Conservation (phyloP, 2,797 vertebrate species). For the Lutjanus argentimaculatus region DNA sequence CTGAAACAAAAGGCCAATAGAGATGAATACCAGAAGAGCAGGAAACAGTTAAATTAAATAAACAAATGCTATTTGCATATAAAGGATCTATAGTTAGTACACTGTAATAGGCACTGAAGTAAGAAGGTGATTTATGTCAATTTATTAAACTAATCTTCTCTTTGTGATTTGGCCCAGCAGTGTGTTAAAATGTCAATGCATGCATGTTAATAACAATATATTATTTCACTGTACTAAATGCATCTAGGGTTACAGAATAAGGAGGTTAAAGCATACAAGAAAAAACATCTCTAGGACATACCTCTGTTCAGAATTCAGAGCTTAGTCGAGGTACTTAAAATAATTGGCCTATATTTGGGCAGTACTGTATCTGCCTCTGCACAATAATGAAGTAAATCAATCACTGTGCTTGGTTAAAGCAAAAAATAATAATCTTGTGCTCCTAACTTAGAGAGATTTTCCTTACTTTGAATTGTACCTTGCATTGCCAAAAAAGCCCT, state of each 20-base stretch:
- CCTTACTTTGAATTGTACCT: slow-evolving; percentile 57
- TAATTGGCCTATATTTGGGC: slow-evolving; percentile 83
- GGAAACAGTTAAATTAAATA: slow-evolving; percentile 45
- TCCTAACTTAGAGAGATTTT: slow-evolving; percentile 53
- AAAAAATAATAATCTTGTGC: slow-evolving; percentile 33
- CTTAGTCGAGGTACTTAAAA: slow-evolving; percentile 78
- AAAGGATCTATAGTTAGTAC: slow-evolving; percentile 14
- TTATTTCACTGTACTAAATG: slow-evolving; percentile 26
- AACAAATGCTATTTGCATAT: slow-evolving; percentile 44
- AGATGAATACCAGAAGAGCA: slow-evolving; percentile 24
- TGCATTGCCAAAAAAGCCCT: slow-evolving; percentile 53
- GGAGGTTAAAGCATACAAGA: slow-evolving; percentile 59
- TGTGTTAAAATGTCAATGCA: slow-evolving; percentile 52
- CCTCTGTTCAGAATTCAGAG: slow-evolving; percentile 68
- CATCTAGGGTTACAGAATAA: slow-evolving; percentile 48
- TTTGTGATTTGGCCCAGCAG: slow-evolving; percentile 41
- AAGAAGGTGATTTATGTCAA: slow-evolving; percentile 36
- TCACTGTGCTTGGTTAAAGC: slow-evolving; percentile 56
- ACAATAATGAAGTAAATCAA: slow-evolving; percentile 78
- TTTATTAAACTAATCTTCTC: slow-evolving; percentile 49
- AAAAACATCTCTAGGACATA: slow-evolving; percentile 67
- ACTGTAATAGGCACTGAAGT: slow-evolving; percentile 4
- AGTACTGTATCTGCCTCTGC: slow-evolving; percentile 67
- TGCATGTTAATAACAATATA: slow-evolving; percentile 45
- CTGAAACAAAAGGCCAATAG: slow-evolving; percentile 43